Conservation (phyloP, 2,888 invertebrate species). For the Synanthedon andrenaeformis region DNA sequence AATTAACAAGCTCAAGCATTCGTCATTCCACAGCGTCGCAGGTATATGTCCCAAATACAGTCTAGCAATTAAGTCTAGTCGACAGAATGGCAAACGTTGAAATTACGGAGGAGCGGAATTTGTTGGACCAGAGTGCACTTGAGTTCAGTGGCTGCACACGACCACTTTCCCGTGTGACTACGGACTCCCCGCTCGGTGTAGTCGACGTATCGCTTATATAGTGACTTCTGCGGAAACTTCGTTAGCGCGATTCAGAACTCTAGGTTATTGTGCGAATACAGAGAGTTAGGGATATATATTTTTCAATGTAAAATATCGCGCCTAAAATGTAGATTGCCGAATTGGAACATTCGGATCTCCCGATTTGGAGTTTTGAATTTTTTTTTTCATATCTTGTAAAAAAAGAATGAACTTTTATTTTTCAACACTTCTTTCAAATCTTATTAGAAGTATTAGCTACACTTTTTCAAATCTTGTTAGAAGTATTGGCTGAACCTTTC, state of each 20-base stretch:
- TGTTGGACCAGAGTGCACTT: slow-evolving; percentile 36
- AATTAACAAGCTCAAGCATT: slow-evolving; percentile 41
- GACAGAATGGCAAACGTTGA: slow-evolving; percentile 64
- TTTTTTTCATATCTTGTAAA: too few relatives aligned
- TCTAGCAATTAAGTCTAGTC: slow-evolving; percentile 58
- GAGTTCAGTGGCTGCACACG: slow-evolving; percentile 33
- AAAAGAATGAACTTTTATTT: too few relatives aligned
- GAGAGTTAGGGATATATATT: not conserved
- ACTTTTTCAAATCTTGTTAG: too few relatives aligned
- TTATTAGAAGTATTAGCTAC: too few relatives aligned
- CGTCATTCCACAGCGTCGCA: slow-evolving; percentile 22
- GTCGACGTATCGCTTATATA: slow-evolving; percentile 13
- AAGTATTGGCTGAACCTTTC: too few relatives aligned
- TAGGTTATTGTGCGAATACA: slow-evolving; percentile 4
- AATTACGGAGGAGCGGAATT: slow-evolving; percentile 30
- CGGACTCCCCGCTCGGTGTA: slow-evolving; percentile 24
- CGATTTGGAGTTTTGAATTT: too few relatives aligned
- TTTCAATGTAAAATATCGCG: too few relatives aligned
- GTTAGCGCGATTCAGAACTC: slow-evolving; percentile 37
- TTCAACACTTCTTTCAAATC: too few relatives aligned
- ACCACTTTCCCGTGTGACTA: slow-evolving; percentile 34
- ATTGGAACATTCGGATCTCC: too few relatives aligned
- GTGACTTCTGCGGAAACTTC: slow-evolving; percentile 20
- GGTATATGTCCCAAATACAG: slow-evolving; percentile 39
- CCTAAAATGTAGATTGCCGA: too few relatives aligned